Base-by-base conservation (phyloP, 2,797 vertebrate species). In the Danio choprae region DNA sequence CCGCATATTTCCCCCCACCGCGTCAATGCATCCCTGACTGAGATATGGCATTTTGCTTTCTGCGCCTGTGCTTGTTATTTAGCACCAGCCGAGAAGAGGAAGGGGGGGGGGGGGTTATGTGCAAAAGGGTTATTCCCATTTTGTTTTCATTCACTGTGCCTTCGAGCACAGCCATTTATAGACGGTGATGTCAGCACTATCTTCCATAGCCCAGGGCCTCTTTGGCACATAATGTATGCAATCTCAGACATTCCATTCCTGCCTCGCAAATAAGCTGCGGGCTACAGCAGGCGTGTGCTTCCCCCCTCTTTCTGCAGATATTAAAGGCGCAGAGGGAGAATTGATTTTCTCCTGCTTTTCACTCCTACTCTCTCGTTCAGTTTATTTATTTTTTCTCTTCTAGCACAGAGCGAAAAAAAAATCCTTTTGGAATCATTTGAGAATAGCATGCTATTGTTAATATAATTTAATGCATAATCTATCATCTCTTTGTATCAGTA, bases 151-250 rank as follows among this genome's bases (percentile, higher is more conserved):
- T 90, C 88, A 88, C 88, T 87, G 85, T 89, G 90, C 90, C 90
- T 92, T 81, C 86, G 84, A 90, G 87, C 84, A 80, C 86, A 91
- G 91, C 88, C 88, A 91, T 90, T 92, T 91, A 91, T 91, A 93
- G 88, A 90, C 87, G 48, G 85, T 94, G 93, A 94, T 93, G 93
- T 94, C 93, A 94, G 93, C 93, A 93, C 86, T 93, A 90, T 93
- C 91, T 91, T 86, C 87, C 90, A 88, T 83, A 81, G 91, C 91
- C 86, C 81, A 79, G 90, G 92, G 91, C 91, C 84, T 91, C 89
- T 91, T 90, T 90, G 88, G 89, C 90, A 91, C 90, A 90, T 92
- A 92, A 91, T 90, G 92, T 89, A 89, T 91, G 90, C 92, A 94
- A 91, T 91, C 89, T 90, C 88, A 91, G 87, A 89, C 91, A 91